These are phyloP conservation scores for Pipistrellus pipistrellus DNA, from an alignment of 2,797 vertebrate species.

Conservation along the genomic window DNA sequence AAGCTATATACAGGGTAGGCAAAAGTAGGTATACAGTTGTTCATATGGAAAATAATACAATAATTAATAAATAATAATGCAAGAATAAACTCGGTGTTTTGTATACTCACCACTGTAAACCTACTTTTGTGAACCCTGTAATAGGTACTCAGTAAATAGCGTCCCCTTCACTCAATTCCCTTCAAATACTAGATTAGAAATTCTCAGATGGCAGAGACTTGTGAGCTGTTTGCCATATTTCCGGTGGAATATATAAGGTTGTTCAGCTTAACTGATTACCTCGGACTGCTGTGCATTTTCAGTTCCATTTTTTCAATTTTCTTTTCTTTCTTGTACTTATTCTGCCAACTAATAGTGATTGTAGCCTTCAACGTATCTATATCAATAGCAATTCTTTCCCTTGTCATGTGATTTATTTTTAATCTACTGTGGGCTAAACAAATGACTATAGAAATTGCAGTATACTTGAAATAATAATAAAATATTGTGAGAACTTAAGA, in stretches of 20 bases:
- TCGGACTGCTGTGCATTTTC: not conserved
- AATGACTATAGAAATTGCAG: not conserved
- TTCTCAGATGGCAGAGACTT: not conserved
- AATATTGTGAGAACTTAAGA: not conserved
- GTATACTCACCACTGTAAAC: not conserved
- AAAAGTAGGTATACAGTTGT: not conserved
- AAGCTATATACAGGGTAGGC: not conserved
- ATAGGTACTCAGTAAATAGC: constrained; percentile 4
- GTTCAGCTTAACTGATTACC: not conserved
- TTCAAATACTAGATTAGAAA: not conserved
- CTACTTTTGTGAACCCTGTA: not conserved
- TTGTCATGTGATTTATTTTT: not conserved
- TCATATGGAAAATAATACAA: not conserved
- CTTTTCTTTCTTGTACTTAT: not conserved
- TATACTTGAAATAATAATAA: not conserved
- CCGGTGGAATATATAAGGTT: not conserved
- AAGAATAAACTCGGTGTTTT: not conserved
- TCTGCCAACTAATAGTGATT: not conserved
- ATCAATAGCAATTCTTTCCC: not conserved
- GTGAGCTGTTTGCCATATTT: not conserved
- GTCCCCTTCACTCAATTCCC: not conserved
- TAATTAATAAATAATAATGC: not conserved
- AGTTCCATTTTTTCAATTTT: not conserved
- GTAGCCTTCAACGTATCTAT: not conserved
- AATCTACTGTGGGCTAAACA: not conserved